A percentile compares a stretch with the other conserved stretches of the same genome.
These are phyloP conservation scores for Anoncus sp. DNA, from an alignment of 2,888 invertebrate genomes.

Conservation along the genomic window DNA sequence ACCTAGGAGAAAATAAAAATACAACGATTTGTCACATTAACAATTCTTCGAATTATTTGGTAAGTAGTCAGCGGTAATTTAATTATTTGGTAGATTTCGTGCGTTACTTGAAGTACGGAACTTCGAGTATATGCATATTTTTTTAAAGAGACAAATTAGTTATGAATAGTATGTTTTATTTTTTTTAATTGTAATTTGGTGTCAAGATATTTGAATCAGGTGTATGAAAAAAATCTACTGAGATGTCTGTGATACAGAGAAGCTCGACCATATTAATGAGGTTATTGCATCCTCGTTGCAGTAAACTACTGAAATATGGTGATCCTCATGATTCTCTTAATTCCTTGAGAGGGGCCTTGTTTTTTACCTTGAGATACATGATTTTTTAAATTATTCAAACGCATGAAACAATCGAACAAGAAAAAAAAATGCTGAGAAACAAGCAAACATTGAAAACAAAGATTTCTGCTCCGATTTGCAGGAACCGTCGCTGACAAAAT, in stretches of 20 bases:
- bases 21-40: neutral
- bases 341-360: neutral
- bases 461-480: slow-evolving; percentile 26
- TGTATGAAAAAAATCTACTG: neutral
- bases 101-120: too few relatives aligned
- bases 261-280: slow-evolving; percentile 33
- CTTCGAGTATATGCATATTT: too few relatives aligned
- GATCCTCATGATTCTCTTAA: slow-evolving; percentile 32
- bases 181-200: slow-evolving; percentile 16
- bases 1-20: slow-evolving; percentile 73
- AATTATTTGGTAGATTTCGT: neutral
- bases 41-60: neutral
- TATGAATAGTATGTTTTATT: neutral
- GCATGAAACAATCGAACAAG: slow-evolving; percentile 4
- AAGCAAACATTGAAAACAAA: neutral
- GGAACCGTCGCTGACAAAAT: slow-evolving; percentile 50
- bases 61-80: neutral
- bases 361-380: neutral
- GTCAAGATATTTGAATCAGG: slow-evolving; percentile 5
- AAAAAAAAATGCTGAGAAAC: slow-evolving; percentile 1
- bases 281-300: slow-evolving; percentile 12
- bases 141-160: too few relatives aligned
- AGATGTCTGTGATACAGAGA: slow-evolving; percentile 38
- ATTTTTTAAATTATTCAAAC: neutral
- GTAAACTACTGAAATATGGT: slow-evolving; percentile 48